Evolutionary conservation across 2,888 invertebrate genomes (phyloP).

Genomic region (Amblyteles armatorius): DNA sequence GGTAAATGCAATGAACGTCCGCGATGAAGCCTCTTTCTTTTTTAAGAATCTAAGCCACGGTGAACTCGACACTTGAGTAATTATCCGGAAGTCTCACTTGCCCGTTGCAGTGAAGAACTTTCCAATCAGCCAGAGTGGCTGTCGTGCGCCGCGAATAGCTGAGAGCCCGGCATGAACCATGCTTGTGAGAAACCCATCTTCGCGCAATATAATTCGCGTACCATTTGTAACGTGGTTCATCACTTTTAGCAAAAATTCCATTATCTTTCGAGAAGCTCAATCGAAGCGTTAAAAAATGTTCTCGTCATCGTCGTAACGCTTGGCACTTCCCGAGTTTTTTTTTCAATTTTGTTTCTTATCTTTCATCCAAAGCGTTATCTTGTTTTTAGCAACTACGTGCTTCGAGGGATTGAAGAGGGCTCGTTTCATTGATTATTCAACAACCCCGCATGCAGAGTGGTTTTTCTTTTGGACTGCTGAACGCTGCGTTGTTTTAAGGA

Average conservation of each 20-base stretch:
- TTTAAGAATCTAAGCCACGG: constrained; percentile 22
- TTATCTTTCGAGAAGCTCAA: neutral
- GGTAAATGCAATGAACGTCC: neutral
- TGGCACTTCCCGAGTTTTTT: neutral
- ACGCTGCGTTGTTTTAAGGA: constrained; percentile 71
- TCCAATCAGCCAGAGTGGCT: constrained; percentile 65
- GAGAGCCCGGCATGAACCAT: constrained; percentile 9
- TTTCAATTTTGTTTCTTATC: neutral
- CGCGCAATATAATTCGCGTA: constrained; percentile 53
- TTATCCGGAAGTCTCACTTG: constrained; percentile 52
- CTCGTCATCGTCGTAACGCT: neutral
- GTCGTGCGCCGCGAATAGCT: constrained; percentile 43
- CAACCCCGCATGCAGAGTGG: constrained; percentile 68
- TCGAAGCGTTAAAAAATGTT: neutral
- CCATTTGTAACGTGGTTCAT: constrained; percentile 29
- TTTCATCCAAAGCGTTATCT: neutral
- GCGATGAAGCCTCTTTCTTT: neutral
- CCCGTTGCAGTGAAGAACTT: constrained; percentile 54
- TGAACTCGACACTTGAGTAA: constrained; percentile 54
- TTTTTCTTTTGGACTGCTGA: constrained; percentile 71
- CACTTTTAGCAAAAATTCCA: neutral
- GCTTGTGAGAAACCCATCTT: constrained; percentile 35
- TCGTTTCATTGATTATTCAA: constrained; percentile 39
- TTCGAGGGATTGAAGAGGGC: neutral
- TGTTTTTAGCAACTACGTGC: neutral